Conservation (phyloP, 1,140 invertebrate genomes). For the Drosophila novamexicana region DNA sequence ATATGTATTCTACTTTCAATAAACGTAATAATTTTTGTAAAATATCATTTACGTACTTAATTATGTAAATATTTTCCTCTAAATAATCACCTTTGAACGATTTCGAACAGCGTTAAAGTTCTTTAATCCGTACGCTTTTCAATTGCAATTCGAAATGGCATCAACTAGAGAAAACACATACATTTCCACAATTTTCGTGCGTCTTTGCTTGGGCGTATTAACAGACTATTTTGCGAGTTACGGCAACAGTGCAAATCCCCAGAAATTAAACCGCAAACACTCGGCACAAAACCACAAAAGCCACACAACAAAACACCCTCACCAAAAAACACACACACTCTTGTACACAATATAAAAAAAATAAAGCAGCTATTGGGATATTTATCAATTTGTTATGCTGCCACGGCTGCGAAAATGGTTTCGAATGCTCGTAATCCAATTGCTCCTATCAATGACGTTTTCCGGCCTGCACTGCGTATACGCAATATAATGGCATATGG, state of each 20-base stretch:
- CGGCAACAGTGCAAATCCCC: constrained; percentile 34
- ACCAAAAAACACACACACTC: constrained; percentile 1
- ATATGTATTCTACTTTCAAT: too few species aligned
- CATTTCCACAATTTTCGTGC: background rate
- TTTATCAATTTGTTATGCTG: constrained; percentile 69
- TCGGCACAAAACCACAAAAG: constrained; percentile 44
- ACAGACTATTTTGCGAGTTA: constrained; percentile 25
- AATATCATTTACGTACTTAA: too few species aligned
- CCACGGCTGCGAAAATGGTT: constrained; percentile 55
- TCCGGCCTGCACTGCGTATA: constrained; percentile 46
- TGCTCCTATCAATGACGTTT: constrained; percentile 20
- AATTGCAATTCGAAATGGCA: constrained; percentile 48
- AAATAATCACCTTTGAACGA: too few species aligned
- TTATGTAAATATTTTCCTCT: too few species aligned
- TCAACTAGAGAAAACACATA: constrained; percentile 17
- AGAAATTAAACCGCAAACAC: constrained; percentile 60
- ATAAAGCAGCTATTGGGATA: constrained; percentile 19
- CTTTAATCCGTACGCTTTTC: constrained; percentile 20
- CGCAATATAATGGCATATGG: constrained; percentile 43
- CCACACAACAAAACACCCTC: constrained; percentile 25
- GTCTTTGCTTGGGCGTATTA: constrained; percentile 1
- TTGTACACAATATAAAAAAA: constrained; percentile 12
- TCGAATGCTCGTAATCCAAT: constrained; percentile 71
- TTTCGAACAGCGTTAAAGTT: too few species aligned
- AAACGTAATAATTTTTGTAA: too few species aligned